Base-by-base conservation (phyloP, 2,888 invertebrate species). In the Terebella lapidaria region DNA sequence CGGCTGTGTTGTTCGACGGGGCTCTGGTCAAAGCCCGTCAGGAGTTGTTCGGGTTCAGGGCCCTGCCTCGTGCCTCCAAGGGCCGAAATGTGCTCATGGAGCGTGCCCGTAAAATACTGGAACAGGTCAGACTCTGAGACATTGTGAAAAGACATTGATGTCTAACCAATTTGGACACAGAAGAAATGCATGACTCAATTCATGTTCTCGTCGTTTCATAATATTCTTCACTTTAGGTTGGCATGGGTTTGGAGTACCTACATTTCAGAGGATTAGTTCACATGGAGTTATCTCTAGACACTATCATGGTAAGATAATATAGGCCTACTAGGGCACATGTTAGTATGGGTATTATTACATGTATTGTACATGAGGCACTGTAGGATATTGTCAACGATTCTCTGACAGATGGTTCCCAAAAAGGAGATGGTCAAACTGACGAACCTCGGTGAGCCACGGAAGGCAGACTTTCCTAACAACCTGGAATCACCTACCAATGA, bases 211-310 rank as follows among this genome's bases (percentile, higher is more conserved):
- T n/a, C n/a, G n/a, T n/a, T n/a, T n/a, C n/a, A n/a, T n/a, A n/a
- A n/a, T n/a, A 35, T 35, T 35, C 10, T 35, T 35, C n/a, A 15
- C n/a, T 15, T 35, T 49, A 59, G 59, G 62, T 64, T 15, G 60
- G 55, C 27, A 57, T 64, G 29, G 64, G 64, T 4, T 49, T 76
- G 27, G 69, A 71, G 22, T 74, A 70, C 45, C 69, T 74, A 18
- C 75, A 75, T 56, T 65, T 62, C 2, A 68, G 72, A 49, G 69
- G 69, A 1, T 64, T 76, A 18, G 74, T 75, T 1, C 76, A 75
- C 60, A 72, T 75, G 71, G 77, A 77, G 58, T 67, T 77, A 0
- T 71, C 72, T 10, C 69, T 72, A 25, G 71, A 75, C 55, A 74
- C 74, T 3, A 61, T 76, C 26, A 74, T 73, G 69, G 75, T 77